Conservation (phyloP, 2,888 invertebrate species). For the Pteria penguin region DNA sequence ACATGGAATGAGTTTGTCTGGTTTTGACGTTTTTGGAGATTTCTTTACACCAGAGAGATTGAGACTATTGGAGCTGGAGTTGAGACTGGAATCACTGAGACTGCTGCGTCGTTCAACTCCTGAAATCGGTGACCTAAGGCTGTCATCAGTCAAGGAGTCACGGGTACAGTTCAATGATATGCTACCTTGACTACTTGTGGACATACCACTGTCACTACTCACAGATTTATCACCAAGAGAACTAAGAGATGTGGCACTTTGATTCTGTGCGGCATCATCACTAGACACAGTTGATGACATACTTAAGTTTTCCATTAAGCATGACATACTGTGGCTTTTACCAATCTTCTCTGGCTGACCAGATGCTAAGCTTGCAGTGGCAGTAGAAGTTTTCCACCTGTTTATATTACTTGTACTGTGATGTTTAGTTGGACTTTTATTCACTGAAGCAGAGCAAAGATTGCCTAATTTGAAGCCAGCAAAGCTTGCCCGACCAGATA, state of each 20-base stretch:
- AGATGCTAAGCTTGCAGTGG: background rate
- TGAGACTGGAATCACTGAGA: background rate
- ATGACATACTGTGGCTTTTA: background rate
- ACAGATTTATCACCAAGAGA: constrained; percentile 5
- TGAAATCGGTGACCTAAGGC: background rate
- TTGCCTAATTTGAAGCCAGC: constrained; percentile 1
- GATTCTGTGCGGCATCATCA: constrained; percentile 12
- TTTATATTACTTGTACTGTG: background rate
- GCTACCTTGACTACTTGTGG: constrained; percentile 7
- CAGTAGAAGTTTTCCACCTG: background rate
- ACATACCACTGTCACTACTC: constrained; percentile 18
- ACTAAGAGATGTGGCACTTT: constrained; percentile 30
- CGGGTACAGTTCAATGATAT: background rate
- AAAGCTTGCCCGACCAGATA: background rate
- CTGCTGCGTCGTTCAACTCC: background rate
- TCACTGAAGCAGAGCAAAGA: background rate
- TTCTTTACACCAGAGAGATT: constrained; percentile 38
- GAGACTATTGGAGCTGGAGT: background rate
- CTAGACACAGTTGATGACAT: background rate
- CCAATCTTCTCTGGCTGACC: background rate
- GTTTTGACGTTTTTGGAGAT: constrained; percentile 50
- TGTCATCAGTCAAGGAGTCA: background rate
- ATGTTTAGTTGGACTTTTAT: constrained; percentile 1
- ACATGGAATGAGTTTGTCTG: constrained; percentile 62
- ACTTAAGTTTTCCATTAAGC: background rate